A percentile compares a stretch with the other conserved stretches of the same genome.
Conservation (phyloP, 1,140 invertebrate genomes). For the Physella acuta region DNA sequence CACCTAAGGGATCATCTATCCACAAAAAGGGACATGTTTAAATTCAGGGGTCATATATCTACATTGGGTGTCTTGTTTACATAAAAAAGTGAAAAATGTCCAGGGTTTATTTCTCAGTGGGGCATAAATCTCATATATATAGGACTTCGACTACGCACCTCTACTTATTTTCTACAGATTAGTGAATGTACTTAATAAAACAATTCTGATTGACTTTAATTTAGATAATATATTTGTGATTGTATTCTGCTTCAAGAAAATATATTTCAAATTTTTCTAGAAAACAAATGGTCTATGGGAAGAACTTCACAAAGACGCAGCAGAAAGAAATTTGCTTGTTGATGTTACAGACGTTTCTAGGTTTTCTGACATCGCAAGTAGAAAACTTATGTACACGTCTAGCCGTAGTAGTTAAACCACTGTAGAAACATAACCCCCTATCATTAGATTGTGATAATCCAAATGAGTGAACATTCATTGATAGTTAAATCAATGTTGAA, state of each 20-base stretch:
- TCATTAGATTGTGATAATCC: no score
- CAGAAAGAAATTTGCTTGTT: not conserved
- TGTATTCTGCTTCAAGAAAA: not conserved
- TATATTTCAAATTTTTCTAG: not conserved
- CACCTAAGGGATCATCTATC: no score
- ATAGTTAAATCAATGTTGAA: no score
- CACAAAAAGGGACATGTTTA: no score
- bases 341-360: not conserved
- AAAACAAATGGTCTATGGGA: slow-evolving; percentile 8
- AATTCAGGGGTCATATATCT: no score
- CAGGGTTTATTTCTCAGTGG: not conserved
- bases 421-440: no score
- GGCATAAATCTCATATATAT: not conserved
- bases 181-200: not conserved
- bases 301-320: slow-evolving; percentile 1
- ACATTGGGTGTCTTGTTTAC: no score
- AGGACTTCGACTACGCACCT: not conserved
- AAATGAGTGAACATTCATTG: no score
- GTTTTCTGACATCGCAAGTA: not conserved
- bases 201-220: not conserved
- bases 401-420: no score
- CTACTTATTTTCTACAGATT: not conserved
- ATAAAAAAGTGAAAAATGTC: not conserved
- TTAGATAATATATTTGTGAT: not conserved
- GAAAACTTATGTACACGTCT: no score